Evolutionary conservation across 2,113 vertebrate species (phyloP).

Genomic region (Hylia prasina): DNA sequence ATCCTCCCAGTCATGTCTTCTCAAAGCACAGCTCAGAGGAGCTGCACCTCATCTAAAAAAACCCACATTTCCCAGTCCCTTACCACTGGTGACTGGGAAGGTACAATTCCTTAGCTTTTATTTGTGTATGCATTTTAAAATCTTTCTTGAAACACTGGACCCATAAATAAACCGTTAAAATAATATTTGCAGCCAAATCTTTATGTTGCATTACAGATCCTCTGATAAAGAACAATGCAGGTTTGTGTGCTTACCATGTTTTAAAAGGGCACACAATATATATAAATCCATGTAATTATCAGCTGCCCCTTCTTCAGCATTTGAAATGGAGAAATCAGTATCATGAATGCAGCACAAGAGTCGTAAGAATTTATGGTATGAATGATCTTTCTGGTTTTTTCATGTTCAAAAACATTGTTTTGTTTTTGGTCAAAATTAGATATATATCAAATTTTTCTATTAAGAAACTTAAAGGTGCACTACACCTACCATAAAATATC

Average conservation of each 20-base stretch:
- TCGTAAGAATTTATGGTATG: neutral
- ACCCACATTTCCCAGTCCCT: neutral
- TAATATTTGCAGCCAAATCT: neutral
- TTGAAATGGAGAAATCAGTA: neutral
- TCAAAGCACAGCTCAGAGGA: neutral
- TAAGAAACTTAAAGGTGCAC: neutral
- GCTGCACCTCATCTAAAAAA: neutral
- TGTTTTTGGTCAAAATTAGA: neutral
- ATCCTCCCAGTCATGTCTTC: neutral
- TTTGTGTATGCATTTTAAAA: neutral
- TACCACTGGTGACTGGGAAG: neutral
- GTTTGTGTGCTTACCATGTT: neutral
- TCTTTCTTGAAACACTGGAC: neutral
- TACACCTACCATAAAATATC: neutral
- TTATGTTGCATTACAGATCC: neutral
- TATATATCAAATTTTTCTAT: neutral
- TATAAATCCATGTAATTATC: neutral
- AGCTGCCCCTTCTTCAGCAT: neutral
- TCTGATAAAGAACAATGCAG: neutral
- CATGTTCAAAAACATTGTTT: neutral
- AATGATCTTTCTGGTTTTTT: neutral
- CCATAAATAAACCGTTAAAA: neutral
- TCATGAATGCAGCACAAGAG: neutral
- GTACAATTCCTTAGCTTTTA: neutral
- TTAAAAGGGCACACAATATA: neutral